Percentiles rank a stretch among this genome's conserved stretches.
These are phyloP conservation scores for Deladenus siricidicola DNA, from an alignment of 2,888 invertebrate genomes.

Conservation along the genomic window DNA sequence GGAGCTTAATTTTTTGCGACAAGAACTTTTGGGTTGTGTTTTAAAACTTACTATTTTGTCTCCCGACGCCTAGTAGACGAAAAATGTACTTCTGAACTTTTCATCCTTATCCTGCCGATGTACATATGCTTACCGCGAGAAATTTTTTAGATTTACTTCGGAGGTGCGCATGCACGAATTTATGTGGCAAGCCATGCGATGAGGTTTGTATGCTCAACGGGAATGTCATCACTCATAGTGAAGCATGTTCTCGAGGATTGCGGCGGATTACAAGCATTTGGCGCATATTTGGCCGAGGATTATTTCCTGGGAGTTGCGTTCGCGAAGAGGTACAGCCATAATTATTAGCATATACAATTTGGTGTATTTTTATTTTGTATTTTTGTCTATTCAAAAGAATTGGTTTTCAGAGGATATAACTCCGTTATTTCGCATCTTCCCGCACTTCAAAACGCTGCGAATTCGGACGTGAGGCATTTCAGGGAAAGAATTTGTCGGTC, in stretches of 20 bases:
- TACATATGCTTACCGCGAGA: too few relatives aligned
- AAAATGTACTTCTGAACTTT: constrained; percentile 7
- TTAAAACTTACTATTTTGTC: too few relatives aligned
- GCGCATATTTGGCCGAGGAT: constrained; percentile 91
- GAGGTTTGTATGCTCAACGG: constrained; percentile 90
- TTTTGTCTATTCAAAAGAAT: background rate
- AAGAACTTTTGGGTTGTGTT: too few relatives aligned
- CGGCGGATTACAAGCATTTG: constrained; percentile 83
- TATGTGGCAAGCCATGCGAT: constrained; percentile 84
- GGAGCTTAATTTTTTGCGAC: too few relatives aligned
- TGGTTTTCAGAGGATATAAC: constrained; percentile 68
- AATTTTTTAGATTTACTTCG: constrained; percentile 72
- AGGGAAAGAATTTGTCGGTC: constrained; percentile 66
- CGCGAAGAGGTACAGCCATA: constrained; percentile 54
- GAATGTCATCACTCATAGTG: constrained; percentile 81
- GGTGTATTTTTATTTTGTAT: background rate
- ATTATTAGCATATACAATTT: background rate
- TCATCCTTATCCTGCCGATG: too few relatives aligned
- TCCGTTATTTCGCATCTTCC: constrained; percentile 84
- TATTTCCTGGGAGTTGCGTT: constrained; percentile 90
- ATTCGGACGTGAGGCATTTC: constrained; percentile 73
- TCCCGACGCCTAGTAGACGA: too few relatives aligned
- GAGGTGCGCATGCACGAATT: constrained; percentile 88
- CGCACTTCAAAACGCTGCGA: constrained; percentile 80
- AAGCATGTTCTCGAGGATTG: constrained; percentile 79